Evolutionary conservation across 2,797 vertebrate genomes (phyloP).

Genomic region (Malurus leucopterus): DNA sequence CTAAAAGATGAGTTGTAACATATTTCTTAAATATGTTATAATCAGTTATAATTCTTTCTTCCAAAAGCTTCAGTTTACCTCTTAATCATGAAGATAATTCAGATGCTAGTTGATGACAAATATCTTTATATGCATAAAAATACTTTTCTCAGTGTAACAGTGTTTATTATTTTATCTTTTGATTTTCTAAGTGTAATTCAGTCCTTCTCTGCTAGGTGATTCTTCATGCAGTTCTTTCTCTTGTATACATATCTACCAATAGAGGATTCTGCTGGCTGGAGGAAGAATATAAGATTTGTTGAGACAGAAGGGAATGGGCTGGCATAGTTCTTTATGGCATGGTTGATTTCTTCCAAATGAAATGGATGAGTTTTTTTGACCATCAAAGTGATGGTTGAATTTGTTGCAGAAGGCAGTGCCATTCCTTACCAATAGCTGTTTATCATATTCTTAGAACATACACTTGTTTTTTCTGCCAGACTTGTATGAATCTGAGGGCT

Average conservation of each 20-base stretch:
- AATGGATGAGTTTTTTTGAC: neutral
- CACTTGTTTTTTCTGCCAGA: neutral
- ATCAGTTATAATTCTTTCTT: neutral
- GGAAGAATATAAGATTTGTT: neutral
- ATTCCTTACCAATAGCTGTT: neutral
- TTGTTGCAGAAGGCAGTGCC: neutral
- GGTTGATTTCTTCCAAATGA: neutral
- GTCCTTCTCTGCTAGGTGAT: neutral
- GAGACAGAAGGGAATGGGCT: neutral
- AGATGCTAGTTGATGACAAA: neutral
- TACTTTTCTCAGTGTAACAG: neutral
- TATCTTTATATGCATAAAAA: neutral
- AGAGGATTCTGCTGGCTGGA: neutral
- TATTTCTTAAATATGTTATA: neutral
- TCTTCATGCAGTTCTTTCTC: neutral
- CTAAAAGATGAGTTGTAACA: neutral
- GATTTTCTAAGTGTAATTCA: neutral
- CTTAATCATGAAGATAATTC: neutral
- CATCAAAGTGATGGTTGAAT: neutral
- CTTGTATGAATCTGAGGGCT: neutral
- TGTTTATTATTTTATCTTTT: neutral
- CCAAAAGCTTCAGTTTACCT: neutral
- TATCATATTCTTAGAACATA: neutral
- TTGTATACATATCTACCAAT: fast-evolving
- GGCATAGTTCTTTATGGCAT: neutral